Percentiles rank a stretch among this genome's conserved stretches.
phyloP scores from a whole-genome alignment of 2,113 vertebrate genomes.

The Cheilinus undulatus region DNA sequence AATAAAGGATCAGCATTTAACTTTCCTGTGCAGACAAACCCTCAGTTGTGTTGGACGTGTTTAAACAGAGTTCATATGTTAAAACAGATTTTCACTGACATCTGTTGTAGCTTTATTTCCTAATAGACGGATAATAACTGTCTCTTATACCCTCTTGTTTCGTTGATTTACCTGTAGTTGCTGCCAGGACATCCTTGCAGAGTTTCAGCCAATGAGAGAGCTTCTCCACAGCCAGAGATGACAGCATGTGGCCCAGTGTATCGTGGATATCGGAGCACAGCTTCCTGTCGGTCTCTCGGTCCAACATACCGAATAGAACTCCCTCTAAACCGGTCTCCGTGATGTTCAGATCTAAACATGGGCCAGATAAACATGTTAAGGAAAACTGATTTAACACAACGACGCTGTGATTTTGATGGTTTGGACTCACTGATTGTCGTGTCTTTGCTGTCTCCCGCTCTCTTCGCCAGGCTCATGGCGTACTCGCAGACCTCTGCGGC shows the following conservation, averaged over 20 bases:
- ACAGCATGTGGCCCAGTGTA: conserved; percentile 98
- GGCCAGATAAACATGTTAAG: not conserved
- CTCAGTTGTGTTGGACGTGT: too few relatives aligned
- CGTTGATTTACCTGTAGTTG: conserved; percentile 89
- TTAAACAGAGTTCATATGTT: too few relatives aligned
- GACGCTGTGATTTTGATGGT: not conserved
- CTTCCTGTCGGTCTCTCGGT: conserved; percentile 96
- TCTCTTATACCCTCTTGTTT: not conserved
- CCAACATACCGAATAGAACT: conserved; percentile 97
- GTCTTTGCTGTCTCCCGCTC: conserved; percentile 90
- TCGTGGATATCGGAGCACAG: conserved; percentile 98
- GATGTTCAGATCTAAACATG: conserved; percentile 89
- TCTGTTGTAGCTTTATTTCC: too few relatives aligned
- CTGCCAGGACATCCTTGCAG: conserved; percentile 98
- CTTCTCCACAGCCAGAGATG: conserved; percentile 95
- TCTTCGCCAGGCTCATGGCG: conserved; percentile 95
- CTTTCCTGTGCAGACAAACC: too few relatives aligned
- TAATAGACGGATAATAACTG: too few relatives aligned
- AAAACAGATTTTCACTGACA: too few relatives aligned
- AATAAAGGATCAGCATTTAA: too few relatives aligned
- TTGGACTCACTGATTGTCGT: conserved; percentile 87
- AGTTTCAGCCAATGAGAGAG: conserved; percentile 98
- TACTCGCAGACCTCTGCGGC: conserved; percentile 98
- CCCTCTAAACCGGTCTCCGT: conserved; percentile 97
- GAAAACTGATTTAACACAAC: not conserved